These are phyloP conservation scores for Hermetia illucens DNA, from an alignment of 1,140 invertebrate species.

Conservation along the genomic window DNA sequence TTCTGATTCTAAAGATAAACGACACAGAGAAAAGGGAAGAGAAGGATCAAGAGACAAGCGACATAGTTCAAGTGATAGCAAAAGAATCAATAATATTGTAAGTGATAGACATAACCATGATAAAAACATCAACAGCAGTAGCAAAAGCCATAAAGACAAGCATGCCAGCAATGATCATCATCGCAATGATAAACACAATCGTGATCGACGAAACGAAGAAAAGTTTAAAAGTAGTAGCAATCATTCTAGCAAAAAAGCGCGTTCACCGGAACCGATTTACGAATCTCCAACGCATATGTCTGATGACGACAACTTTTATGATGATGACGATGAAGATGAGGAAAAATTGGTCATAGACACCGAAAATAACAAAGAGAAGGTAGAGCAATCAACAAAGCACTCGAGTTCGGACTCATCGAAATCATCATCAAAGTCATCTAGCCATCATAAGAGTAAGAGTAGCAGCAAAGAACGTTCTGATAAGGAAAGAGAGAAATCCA, in stretches of 20 bases:
- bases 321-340: slow-evolving; percentile 14
- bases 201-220: neutral
- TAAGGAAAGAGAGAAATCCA: slow-evolving; percentile 7
- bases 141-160: slow-evolving; percentile 5
- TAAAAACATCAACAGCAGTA: slow-evolving; percentile 25
- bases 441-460: slow-evolving; percentile 3
- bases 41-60: slow-evolving; percentile 13
- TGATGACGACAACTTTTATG: slow-evolving; percentile 3
- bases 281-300: neutral
- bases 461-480: slow-evolving; percentile 3
- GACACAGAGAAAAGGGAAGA: slow-evolving; percentile 7
- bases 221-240: neutral
- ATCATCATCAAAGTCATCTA: slow-evolving; percentile 2
- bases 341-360: slow-evolving; percentile 4
- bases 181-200: neutral
- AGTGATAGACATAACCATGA: slow-evolving; percentile 24
- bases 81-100: slow-evolving; percentile 16
- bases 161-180: neutral
- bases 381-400: neutral
- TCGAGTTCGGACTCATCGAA: slow-evolving; percentile 2
- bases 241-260: neutral
- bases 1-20: slow-evolving; percentile 19
- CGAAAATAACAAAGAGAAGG: neutral
- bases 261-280: neutral
- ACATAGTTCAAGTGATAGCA: slow-evolving; percentile 25